Evolutionary conservation across 2,888 invertebrate species (phyloP), one percentile per base, ranked within the genome.

Genomic region (Arctia plantaginis): DNA sequence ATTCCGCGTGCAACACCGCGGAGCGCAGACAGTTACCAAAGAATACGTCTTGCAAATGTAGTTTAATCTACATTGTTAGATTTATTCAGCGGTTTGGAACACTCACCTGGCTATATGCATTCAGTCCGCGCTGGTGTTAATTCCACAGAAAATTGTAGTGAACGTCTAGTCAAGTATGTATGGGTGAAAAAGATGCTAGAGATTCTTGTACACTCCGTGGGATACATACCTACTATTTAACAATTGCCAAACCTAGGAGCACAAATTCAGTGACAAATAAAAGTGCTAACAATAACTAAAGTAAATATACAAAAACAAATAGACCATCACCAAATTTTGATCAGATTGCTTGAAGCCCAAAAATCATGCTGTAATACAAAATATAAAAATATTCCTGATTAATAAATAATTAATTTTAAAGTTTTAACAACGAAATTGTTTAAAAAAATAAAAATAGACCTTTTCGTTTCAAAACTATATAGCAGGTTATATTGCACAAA

Each of bases 381-480:
- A 65, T 33, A 35, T 39, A 2, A 65, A 65, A 65, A 65, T 65
- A n/a, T 65, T 65, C n/a, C n/a, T n/a, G n/a, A n/a, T n/a, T n/a
- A n/a, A n/a, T n/a, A n/a, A n/a, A n/a, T n/a, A n/a, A n/a, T n/a
- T n/a, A n/a, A n/a, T n/a, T n/a, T n/a, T n/a, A n/a, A n/a, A n/a
- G n/a, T n/a, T n/a, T n/a, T n/a, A n/a, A n/a, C n/a, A n/a, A n/a
- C n/a, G n/a, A n/a, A n/a, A n/a, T n/a, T n/a, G n/a, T n/a, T 39
- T 3, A 39, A 39, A 39, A 39, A 39, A 39, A 39, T 6, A 39
- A 39, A 39, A 39, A 39, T 6, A 39, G 3, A 39, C 8, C 39
- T 39, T 23, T 20, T 51, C 30, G 10, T 18, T 44, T 30, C 0
- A 30, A 67, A 44, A 67, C 30, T 8, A 13, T 13, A 30, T 44